A percentile compares a stretch with the other conserved stretches of the same genome.
Conservation (phyloP, 2,113 vertebrate genomes). For the Odobenus rosmarus region DNA sequence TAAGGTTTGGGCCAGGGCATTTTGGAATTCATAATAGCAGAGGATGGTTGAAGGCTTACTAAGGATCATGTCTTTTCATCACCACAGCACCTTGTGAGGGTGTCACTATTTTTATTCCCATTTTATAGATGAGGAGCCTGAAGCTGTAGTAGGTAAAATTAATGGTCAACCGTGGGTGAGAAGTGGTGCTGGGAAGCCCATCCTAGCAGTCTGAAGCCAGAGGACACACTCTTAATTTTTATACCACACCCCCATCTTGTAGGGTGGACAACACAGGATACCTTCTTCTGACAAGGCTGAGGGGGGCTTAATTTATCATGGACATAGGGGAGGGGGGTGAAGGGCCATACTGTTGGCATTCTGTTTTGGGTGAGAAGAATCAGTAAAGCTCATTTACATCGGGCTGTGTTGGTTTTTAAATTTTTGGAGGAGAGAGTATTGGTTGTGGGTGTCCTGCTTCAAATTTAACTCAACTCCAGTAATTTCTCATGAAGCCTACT, state of each 20-base stretch:
- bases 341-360: fast-evolving
- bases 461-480: not conserved
- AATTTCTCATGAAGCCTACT: not conserved
- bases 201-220: not conserved
- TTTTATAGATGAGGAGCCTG: not conserved
- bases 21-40: not conserved
- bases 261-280: fast-evolving
- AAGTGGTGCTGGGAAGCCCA: not conserved
- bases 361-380: not conserved
- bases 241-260: too few relatives aligned
- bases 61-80: not conserved
- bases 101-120: not conserved
- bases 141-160: not conserved
- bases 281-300: not conserved
- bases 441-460: not conserved
- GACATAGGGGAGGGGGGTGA: too few relatives aligned
- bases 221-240: not conserved
- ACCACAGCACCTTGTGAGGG: not conserved
- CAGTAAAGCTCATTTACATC: not conserved
- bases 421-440: not conserved
- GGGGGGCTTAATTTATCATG: not conserved
- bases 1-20: not conserved
- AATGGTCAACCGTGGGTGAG: not conserved
- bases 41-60: not conserved
- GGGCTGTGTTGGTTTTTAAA: not conserved